Conservation (phyloP, 1,140 invertebrate species). For the Aradophagus sp. region DNA sequence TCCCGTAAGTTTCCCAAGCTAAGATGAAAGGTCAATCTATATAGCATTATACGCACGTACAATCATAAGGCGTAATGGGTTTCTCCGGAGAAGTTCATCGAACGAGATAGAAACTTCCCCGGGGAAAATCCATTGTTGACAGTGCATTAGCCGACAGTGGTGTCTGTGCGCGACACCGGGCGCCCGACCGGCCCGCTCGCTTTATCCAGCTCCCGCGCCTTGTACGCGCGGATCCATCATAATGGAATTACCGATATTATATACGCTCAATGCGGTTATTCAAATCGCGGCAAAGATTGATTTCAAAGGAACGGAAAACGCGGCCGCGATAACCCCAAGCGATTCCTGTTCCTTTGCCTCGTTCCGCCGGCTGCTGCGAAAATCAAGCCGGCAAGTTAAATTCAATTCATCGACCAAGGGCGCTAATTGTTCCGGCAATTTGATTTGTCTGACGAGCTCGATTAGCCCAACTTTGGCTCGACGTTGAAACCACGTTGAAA, state of each 20-base stretch:
- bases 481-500: no score
- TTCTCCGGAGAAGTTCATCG: conserved; percentile 39
- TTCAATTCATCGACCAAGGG: no score
- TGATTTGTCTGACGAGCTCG: no score
- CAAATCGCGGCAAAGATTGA: conserved; percentile 21
- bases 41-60: conserved; percentile 36
- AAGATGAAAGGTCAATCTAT: conserved; percentile 34
- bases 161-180: conserved; percentile 6
- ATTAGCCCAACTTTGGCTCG: no score
- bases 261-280: conserved; percentile 34
- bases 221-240: conserved; percentile 35
- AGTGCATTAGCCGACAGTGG: conserved; percentile 27
- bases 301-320: no score
- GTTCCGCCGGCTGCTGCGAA: no score
- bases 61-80: conserved; percentile 33
- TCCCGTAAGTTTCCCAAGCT: conserved; percentile 19
- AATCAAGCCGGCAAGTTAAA: no score
- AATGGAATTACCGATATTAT: conserved; percentile 47
- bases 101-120: conserved; percentile 40
- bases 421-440: no score
- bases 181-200: no score
- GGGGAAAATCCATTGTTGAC: conserved; percentile 46
- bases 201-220: background rate
- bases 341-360: no score
- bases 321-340: no score